phyloP scores from a whole-genome alignment of 30 jellyfish, hydroid and myxozoan genomes.

The Aurelia sp. region DNA sequence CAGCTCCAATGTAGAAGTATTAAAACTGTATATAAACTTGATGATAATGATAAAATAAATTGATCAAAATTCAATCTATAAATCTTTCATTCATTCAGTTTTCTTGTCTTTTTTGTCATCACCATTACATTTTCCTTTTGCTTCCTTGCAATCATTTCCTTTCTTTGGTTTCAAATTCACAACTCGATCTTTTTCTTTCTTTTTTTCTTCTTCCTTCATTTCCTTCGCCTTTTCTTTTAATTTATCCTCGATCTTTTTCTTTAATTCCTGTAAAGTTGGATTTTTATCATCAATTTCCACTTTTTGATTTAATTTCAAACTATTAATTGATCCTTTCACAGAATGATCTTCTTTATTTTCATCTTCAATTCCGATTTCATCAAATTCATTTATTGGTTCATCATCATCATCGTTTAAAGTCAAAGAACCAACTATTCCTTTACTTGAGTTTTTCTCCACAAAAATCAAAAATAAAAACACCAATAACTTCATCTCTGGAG shows the following conservation, averaged over 20 bases:
- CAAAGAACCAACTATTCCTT: no score
- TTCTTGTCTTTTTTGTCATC: background rate
- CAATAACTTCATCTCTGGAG: no score
- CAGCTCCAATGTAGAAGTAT: no score
- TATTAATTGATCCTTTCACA: conserved; percentile 32
- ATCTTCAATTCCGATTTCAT: background rate
- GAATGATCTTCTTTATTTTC: conserved; percentile 19
- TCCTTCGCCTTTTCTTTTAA: conserved; percentile 14
- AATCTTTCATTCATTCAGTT: background rate
- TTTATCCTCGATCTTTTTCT: conserved; percentile 39
- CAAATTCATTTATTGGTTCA: conserved; percentile 8
- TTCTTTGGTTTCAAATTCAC: conserved; percentile 38
- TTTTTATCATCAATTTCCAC: conserved; percentile 45
- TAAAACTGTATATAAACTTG: no score
- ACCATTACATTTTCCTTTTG: conserved; percentile 3
- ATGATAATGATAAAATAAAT: no score
- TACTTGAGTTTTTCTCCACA: no score
- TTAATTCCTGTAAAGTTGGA: conserved; percentile 39
- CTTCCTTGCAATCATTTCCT: conserved; percentile 19
- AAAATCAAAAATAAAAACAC: no score
- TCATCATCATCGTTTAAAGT: background rate
- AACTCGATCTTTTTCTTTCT: conserved; percentile 23
- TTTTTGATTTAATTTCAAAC: conserved; percentile 36
- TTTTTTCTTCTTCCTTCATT: conserved; percentile 49
- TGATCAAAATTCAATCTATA: no score